phyloP scores from a whole-genome alignment of 2,888 invertebrate species.

The Seira sanloemensis region DNA sequence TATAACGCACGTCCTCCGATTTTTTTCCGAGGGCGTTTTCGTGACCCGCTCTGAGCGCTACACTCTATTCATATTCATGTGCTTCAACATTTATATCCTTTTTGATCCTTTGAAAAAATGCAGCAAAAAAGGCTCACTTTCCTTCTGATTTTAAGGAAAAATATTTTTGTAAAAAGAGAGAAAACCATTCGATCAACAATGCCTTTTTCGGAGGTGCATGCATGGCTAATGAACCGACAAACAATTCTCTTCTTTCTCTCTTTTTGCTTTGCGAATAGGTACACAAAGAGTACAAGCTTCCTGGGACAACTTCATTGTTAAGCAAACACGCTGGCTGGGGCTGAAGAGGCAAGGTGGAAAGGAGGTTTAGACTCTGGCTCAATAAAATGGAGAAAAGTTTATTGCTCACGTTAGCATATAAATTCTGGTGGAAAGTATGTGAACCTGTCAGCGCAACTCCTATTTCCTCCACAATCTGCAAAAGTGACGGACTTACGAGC shows the following conservation, averaged over 20 bases:
- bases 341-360: background rate
- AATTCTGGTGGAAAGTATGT: conserved; percentile 43
- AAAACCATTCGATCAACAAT: background rate
- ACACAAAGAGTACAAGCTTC: background rate
- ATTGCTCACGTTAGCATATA: conserved; percentile 55
- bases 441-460: conserved; percentile 48
- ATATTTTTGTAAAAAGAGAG: no score
- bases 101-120: background rate
- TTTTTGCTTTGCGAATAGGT: background rate
- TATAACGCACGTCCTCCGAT: background rate
- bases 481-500: background rate
- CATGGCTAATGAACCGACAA: conserved; percentile 16
- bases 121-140: background rate
- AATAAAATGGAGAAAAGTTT: conserved; percentile 29
- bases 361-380: background rate
- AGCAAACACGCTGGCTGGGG: background rate
- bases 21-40: background rate
- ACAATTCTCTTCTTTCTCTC: background rate
- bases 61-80: no score
- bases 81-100: no score
- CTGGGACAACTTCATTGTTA: conserved; percentile 10
- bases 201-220: background rate
- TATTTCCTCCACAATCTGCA: background rate
- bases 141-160: conserved; percentile 1
- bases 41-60: background rate